Evolutionary conservation across 2,797 vertebrate genomes (phyloP), one percentile per base, ranked within the genome.

Genomic region (Poecile montanus): DNA sequence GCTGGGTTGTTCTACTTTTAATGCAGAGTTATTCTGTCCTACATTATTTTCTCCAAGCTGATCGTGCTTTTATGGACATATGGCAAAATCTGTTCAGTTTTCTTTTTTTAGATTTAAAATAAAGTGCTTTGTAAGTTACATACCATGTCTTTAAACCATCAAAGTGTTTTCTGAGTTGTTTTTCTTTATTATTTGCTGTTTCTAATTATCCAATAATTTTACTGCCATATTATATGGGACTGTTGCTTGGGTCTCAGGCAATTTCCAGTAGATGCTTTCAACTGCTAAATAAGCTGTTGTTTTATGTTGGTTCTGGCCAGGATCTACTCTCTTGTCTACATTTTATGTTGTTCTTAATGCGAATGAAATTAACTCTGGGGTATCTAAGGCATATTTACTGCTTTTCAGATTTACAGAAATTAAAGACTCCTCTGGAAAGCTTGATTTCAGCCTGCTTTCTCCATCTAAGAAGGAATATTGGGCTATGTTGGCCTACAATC

Each of bases 401-500:
- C 13, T 51, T 85, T 98, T 93, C 93, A 99, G 99, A 97, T 99
- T 99, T 97, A 99, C 98, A 25, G 98, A 99, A 92, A 98, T 99
- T 96, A 97, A 98, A 12, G 98, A 99, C 96, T 97, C 98, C 5
- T 98, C 97, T 7, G 98, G 98, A 47, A 99, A 99, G 93, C 97
- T 99, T 91, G 98, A 99, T 96, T 95, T 99, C 82, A 97, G 86
- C 91, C 95, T 98, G 77, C 98, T 99, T 84, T 99, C 99, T 22
- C 99, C 99, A 5, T 74, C 98, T 3, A 98, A 98, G 97, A 98
- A 98, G 66, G 98, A 99, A 14, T 99, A 99, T 77, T 99, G 99
- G 99, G 99, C 99, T 88, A 99, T 99, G 98, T 74, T 99, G 97
- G 99, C 99, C 44, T 99, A 99, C 97, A 99, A 99, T 88, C 98